Evolutionary conservation across 1,140 invertebrate species (phyloP).

Genomic region (Drosophila burlai): DNA sequence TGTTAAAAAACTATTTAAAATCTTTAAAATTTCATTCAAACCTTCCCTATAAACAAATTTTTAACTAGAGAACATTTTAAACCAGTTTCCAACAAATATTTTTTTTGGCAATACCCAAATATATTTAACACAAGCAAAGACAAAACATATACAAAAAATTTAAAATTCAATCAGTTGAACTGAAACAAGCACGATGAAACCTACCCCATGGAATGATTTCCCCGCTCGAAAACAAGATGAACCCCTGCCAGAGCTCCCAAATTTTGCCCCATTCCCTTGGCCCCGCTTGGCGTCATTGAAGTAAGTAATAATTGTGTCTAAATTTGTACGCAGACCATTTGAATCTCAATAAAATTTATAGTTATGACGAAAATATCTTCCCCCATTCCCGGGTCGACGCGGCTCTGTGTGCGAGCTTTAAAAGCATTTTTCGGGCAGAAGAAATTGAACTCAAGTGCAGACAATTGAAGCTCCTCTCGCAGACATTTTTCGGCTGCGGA

Average conservation of each 20-base stretch:
- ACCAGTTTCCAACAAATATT: background rate
- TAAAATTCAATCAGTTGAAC: background rate
- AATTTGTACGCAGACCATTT: slow-evolving; percentile 78
- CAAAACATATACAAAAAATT: background rate
- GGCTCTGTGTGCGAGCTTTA: slow-evolving; percentile 48
- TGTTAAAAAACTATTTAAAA: background rate
- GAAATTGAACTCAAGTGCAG: slow-evolving; percentile 83
- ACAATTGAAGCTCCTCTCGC: slow-evolving; percentile 77
- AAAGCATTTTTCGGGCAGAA: slow-evolving; percentile 68
- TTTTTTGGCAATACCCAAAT: background rate
- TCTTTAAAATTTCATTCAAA: background rate
- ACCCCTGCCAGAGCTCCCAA: background rate
- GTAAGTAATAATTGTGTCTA: slow-evolving; percentile 80
- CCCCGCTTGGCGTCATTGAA: slow-evolving; percentile 49
- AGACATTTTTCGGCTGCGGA: slow-evolving; percentile 52
- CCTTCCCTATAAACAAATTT: no score
- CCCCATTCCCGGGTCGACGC: background rate
- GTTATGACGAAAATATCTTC: slow-evolving; percentile 68
- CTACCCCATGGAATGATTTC: slow-evolving; percentile 32
- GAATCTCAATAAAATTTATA: slow-evolving; percentile 78
- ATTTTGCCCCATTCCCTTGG: background rate
- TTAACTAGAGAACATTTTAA: background rate
- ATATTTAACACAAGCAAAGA: background rate
- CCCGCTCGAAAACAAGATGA: background rate
- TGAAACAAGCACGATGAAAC: background rate